A percentile compares a stretch with the other conserved stretches of the same genome.
phyloP scores from a whole-genome alignment of 2,888 invertebrate genomes.

The Cremastinae sp. region DNA sequence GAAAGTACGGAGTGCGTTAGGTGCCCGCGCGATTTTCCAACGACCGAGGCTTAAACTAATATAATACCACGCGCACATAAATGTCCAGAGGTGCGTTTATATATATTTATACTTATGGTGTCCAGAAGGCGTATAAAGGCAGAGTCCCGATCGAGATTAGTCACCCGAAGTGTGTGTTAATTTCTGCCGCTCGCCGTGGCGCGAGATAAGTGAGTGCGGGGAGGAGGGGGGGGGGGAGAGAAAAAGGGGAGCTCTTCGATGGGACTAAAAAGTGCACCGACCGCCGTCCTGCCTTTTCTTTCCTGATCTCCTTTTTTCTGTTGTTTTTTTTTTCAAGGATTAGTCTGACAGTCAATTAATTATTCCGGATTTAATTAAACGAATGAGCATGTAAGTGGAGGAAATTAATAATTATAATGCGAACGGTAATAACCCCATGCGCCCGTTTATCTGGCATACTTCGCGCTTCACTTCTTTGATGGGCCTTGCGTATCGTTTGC shows the following conservation, averaged over 20 bases:
- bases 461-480: not conserved
- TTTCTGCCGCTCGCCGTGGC: conserved; percentile 38
- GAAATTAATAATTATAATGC: conserved; percentile 67
- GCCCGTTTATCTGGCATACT: conserved; percentile 6
- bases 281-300: conserved; percentile 1
- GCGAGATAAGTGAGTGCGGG: conserved; percentile 27
- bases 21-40: no score
- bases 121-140: not conserved
- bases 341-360: conserved; percentile 65
- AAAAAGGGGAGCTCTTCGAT: not conserved
- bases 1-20: no score
- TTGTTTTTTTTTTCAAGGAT: conserved; percentile 49
- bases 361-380: conserved; percentile 65
- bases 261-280: conserved; percentile 36
- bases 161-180: conserved; percentile 53
- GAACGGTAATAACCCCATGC: conserved; percentile 52
- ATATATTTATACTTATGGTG: not conserved
- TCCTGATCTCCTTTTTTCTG: conserved; percentile 5
- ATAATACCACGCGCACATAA: no score
- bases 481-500: not conserved
- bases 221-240: conserved; percentile 12
- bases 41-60: no score
- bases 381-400: conserved; percentile 61
- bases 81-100: no score
- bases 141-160: conserved; percentile 51